Conservation (phyloP, 2,113 vertebrate genomes). For the Sturnira hondurensis region DNA sequence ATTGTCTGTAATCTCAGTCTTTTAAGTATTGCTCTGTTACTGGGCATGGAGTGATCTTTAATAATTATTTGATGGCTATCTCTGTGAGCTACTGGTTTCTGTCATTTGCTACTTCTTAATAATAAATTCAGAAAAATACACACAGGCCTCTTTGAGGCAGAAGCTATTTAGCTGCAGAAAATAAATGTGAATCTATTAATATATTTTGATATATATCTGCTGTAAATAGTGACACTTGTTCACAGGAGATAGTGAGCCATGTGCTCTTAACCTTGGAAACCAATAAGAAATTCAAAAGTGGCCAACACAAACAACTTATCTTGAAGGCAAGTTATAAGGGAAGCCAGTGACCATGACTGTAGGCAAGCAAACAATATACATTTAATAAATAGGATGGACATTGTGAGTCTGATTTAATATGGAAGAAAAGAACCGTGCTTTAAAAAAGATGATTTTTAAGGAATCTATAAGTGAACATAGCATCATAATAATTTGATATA, state of each 20-base stretch:
- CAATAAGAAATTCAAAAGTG: not conserved
- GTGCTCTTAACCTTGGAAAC: not conserved
- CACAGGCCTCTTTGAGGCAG: not conserved
- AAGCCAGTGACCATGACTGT: not conserved
- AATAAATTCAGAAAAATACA: conserved; percentile 32
- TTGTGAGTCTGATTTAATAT: not conserved
- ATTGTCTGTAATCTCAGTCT: not conserved
- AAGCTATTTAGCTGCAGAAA: conserved; percentile 24
- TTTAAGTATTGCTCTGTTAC: not conserved
- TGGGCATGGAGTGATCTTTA: not conserved
- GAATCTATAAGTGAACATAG: not conserved
- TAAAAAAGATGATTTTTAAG: not conserved
- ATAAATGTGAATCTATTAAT: conserved; percentile 10
- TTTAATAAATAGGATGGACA: not conserved
- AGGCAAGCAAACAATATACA: not conserved
- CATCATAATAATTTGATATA: not conserved
- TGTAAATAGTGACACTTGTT: not conserved
- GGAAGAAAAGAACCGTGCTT: not conserved
- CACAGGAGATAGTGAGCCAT: not conserved
- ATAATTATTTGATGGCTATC: conserved; percentile 26
- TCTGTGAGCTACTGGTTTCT: conserved; percentile 10
- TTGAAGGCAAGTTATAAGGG: not conserved
- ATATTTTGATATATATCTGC: conserved; percentile 25
- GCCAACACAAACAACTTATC: not conserved
- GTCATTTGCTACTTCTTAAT: not conserved